Evolutionary conservation across 2,888 invertebrate genomes (phyloP).

Genomic region (Druceiella hillmani): DNA sequence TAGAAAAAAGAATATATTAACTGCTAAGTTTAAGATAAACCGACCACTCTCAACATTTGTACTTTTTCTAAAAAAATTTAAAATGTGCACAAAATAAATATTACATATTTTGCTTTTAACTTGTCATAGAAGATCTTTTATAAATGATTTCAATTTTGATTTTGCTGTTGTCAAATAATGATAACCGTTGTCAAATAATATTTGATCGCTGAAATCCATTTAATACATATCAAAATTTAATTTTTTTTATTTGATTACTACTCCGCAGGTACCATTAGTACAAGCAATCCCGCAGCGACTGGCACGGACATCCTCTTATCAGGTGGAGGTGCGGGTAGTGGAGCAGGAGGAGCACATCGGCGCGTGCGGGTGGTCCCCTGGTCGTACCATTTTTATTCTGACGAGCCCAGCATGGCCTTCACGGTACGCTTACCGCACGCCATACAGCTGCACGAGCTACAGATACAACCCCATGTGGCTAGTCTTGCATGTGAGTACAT

Average conservation of each 20-base stretch:
- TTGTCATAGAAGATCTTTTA: no score
- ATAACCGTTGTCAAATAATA: no score
- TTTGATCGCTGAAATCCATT: no score
- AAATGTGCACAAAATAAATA: no score
- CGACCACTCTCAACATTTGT: no score
- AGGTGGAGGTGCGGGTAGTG: constrained; percentile 57
- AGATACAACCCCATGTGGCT: constrained; percentile 80
- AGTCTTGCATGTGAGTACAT: constrained; percentile 65
- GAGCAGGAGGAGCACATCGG: constrained; percentile 71
- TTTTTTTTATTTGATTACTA: constrained; percentile 2
- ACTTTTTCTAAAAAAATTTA: no score
- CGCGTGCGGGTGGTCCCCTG: constrained; percentile 88
- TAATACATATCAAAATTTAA: background rate
- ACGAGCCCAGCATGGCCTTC: constrained; percentile 80
- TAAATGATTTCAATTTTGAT: no score
- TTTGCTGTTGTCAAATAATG: no score
- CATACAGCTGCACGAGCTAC: constrained; percentile 80
- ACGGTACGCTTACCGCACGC: constrained; percentile 85
- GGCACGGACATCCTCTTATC: constrained; percentile 87
- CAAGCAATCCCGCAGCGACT: constrained; percentile 80
- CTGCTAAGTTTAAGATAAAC: no score
- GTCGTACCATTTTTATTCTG: constrained; percentile 94
- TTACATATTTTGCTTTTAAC: no score
- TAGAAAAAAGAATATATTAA: no score
- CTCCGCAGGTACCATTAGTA: constrained; percentile 59